phyloP scores from a whole-genome alignment of 1,140 invertebrate genomes.

The Lepidurus arcticus region DNA sequence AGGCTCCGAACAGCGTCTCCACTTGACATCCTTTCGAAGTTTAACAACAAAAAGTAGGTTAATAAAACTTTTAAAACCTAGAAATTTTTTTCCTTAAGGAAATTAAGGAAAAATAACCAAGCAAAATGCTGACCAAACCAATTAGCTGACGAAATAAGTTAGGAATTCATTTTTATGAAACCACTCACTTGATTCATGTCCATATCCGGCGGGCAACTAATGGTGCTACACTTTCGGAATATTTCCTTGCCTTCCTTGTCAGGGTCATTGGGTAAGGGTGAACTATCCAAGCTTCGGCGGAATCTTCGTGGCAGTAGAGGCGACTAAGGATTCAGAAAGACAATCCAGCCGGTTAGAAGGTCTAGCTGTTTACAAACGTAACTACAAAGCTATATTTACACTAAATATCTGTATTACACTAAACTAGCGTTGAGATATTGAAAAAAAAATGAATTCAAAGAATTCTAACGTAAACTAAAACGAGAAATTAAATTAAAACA shows the following conservation, averaged over 20 bases:
- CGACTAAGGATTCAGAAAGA: not conserved
- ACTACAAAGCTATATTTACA: not conserved
- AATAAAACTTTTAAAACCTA: too few species aligned
- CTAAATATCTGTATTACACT: not conserved
- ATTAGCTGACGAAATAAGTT: too few species aligned
- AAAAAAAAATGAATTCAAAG: too few species aligned
- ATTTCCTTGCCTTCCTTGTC: not conserved
- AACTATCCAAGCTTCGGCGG: conserved; percentile 32
- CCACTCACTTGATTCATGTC: conserved; percentile 24
- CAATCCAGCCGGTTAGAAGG: not conserved
- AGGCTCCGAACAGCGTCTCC: not conserved
- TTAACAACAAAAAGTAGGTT: not conserved
- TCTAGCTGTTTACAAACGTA: too few species aligned
- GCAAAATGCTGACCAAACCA: too few species aligned
- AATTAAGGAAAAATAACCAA: not conserved
- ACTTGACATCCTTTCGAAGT: not conserved
- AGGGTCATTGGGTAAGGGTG: conserved; percentile 43
- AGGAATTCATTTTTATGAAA: too few species aligned
- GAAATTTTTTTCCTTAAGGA: not conserved
- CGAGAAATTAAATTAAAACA: not conserved
- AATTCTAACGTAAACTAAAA: too few species aligned
- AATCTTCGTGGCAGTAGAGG: conserved; percentile 35
- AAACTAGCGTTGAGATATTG: too few species aligned
- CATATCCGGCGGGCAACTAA: conserved; percentile 27
- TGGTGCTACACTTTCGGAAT: conserved; percentile 28